Base-by-base conservation (phyloP, 2,113 vertebrate species). In the Vulpes ferrilata region DNA sequence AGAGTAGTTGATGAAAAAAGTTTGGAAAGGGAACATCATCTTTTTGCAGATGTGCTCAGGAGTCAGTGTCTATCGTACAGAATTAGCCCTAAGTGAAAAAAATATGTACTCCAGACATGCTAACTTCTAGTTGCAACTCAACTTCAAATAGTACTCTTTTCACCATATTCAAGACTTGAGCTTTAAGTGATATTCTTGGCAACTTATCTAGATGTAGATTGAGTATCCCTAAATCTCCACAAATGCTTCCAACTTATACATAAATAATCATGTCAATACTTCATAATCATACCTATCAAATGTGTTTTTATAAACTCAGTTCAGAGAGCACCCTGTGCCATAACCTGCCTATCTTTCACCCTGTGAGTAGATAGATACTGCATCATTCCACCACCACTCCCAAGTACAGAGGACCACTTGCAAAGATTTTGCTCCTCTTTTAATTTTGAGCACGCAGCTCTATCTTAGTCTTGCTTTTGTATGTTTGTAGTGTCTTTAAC, bases 51-150 rank as follows among this genome's bases (percentile, higher is more conserved):
- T 73, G 65, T 19, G 89, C 11, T 59, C 35, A 74, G 43, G 43
- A 67, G 13, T 82, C 59, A 60, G 6, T 76, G n/a, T 78, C 59
- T 85, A 38, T 95, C 25, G 69, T 69, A 48, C 22, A 71, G 74
- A 97, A 55, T 51, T 20, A 11, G 78, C 82, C 71, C 59, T 88
- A 55, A 96, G 43, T 76, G 71, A 92, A 92, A 92, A 92, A 74
- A 38, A 74, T 59, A 43, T 15, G 7, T 83, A 35, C 59, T 71
- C 25, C 27, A 65, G 65, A 55, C 55, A 59, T 20, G 6, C 53
- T 60, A 89, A 85, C 69, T 53, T 96, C 19, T 27, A 73, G 15
- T 51, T 55, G 16, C 48, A 88, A 76, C 88, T 93, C 27, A 67
- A 73, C 19, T 60, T 84, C 65, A 80, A 23, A 4, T 76, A 59